Percentiles rank a stretch among this genome's conserved stretches.
Evolutionary conservation across 2,888 invertebrate species (phyloP).

Genomic region (Drosophila kokeensis): DNA sequence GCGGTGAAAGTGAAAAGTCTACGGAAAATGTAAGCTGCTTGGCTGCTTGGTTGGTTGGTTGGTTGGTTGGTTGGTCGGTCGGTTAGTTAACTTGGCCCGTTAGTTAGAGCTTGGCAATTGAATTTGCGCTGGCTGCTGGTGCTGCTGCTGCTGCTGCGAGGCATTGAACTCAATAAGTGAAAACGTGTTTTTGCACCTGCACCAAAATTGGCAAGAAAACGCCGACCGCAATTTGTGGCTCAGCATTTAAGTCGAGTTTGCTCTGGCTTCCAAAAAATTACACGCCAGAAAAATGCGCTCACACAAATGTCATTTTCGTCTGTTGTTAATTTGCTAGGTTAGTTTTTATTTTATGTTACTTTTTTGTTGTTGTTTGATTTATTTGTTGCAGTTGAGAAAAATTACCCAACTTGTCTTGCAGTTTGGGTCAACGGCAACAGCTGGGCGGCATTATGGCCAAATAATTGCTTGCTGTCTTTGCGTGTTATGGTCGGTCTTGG

Average conservation of each 20-base stretch:
- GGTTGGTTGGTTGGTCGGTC: constrained; percentile 23
- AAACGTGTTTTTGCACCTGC: constrained; percentile 67
- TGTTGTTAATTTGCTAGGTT: constrained; percentile 17
- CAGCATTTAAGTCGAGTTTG: constrained; percentile 25
- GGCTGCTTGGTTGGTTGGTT: constrained; percentile 5
- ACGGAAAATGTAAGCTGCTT: constrained; percentile 48
- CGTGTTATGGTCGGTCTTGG: constrained; percentile 34
- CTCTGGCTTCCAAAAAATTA: constrained; percentile 24
- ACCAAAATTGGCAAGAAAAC: constrained; percentile 49
- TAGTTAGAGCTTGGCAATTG: constrained; percentile 43
- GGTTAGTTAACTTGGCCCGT: constrained; percentile 58
- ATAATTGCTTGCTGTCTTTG: constrained; percentile 45
- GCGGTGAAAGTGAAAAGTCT: constrained; percentile 75
- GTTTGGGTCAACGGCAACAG: constrained; percentile 29
- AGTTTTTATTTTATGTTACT: not conserved
- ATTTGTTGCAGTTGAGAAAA: constrained; percentile 28
- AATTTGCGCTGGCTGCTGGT: constrained; percentile 22
- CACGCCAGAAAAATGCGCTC: constrained; percentile 37
- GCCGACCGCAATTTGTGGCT: constrained; percentile 19
- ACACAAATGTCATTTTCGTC: constrained; percentile 29
- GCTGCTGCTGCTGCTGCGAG: constrained; percentile 40
- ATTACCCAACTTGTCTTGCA: constrained; percentile 18
- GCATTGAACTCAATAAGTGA: constrained; percentile 68
- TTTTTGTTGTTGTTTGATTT: constrained; percentile 22
- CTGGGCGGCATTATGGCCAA: constrained; percentile 27